phyloP scores from a whole-genome alignment of 2,797 vertebrate genomes.

The Labroides dimidiatus region DNA sequence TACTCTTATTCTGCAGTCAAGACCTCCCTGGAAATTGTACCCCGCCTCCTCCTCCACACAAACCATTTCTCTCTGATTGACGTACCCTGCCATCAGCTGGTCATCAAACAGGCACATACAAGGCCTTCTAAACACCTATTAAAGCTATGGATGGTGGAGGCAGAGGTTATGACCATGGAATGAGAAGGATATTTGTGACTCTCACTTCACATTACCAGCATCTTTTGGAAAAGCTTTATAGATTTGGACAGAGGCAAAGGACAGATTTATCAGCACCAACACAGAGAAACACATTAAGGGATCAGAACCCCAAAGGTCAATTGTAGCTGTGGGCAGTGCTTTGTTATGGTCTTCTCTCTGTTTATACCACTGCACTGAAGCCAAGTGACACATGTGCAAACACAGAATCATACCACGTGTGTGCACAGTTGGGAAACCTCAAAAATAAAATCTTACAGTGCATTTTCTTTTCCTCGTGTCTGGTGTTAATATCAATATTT shows the following conservation, averaged over 20 bases:
- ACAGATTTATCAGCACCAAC: conserved; percentile 78
- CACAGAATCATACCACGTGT: conserved; percentile 55
- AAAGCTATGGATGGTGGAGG: conserved; percentile 57
- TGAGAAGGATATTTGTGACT: conserved; percentile 71
- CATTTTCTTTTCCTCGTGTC: neutral
- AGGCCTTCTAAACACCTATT: conserved; percentile 68
- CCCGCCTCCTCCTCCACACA: conserved; percentile 7
- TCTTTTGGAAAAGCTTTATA: conserved; percentile 73
- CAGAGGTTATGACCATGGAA: conserved; percentile 67
- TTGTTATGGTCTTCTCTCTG: conserved; percentile 65
- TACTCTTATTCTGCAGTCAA: neutral
- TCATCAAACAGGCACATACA: conserved; percentile 55
- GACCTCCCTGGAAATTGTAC: conserved; percentile 8
- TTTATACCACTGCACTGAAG: conserved; percentile 54
- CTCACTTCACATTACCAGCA: conserved; percentile 65
- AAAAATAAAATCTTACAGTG: neutral
- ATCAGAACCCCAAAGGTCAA: conserved; percentile 82
- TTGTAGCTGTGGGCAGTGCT: conserved; percentile 72
- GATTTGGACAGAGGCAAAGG: conserved; percentile 73
- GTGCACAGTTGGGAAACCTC: conserved; percentile 9
- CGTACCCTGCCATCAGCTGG: conserved; percentile 39
- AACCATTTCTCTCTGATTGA: conserved; percentile 42
- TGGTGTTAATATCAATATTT: neutral
- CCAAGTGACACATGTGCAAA: conserved; percentile 69
- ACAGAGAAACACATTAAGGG: conserved; percentile 79